Evolutionary conservation across 2,888 invertebrate genomes (phyloP).

Genomic region (Gibbula magus): DNA sequence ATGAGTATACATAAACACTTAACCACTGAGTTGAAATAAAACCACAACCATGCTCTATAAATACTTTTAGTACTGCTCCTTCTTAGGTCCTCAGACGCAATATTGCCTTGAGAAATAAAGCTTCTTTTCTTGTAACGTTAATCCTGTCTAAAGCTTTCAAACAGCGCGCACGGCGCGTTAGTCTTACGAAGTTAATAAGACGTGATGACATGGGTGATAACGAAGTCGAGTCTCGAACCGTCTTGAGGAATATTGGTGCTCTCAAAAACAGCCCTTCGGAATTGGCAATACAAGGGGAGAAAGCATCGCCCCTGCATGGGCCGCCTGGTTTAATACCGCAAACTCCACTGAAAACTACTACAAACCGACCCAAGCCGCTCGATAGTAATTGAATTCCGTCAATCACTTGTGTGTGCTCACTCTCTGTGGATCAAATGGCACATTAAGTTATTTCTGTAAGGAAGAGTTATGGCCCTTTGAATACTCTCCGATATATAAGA

Average conservation of each 20-base stretch:
- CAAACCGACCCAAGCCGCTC: neutral
- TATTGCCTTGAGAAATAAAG: too few relatives aligned
- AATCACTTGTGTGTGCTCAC: slow-evolving; percentile 2
- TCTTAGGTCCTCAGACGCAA: too few relatives aligned
- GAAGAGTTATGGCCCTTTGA: slow-evolving; percentile 14
- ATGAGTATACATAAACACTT: too few relatives aligned
- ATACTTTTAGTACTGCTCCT: too few relatives aligned
- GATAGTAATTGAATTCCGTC: slow-evolving; percentile 15
- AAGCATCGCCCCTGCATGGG: neutral
- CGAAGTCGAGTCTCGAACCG: neutral
- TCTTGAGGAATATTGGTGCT: slow-evolving; percentile 10
- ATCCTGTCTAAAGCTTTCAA: neutral
- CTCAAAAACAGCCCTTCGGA: neutral
- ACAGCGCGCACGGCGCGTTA: neutral
- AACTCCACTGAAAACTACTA: neutral
- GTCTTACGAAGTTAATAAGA: slow-evolving; percentile 10
- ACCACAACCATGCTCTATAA: too few relatives aligned
- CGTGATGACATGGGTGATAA: neutral
- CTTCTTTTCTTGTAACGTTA: too few relatives aligned
- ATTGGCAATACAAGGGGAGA: neutral
- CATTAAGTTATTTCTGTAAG: neutral
- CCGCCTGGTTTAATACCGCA: neutral
- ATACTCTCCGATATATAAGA: neutral
- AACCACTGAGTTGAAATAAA: too few relatives aligned
- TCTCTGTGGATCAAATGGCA: slow-evolving; percentile 11